Conservation (phyloP, 2,888 invertebrate genomes). For the Ormia ochracea region DNA sequence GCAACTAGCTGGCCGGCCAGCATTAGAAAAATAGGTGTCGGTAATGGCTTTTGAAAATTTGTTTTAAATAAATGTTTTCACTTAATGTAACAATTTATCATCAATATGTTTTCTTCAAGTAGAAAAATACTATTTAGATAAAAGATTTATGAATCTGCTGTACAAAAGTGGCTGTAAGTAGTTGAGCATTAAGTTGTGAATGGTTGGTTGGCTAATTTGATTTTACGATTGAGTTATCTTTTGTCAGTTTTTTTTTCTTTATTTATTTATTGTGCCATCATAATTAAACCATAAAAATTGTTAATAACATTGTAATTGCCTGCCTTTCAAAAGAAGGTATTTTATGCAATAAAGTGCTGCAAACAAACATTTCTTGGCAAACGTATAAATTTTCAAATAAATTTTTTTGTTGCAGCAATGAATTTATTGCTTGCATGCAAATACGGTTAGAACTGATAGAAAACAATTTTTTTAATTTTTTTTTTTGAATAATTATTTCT, state of each 20-base stretch:
- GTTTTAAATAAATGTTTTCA: constrained; percentile 54
- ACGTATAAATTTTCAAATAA: no score
- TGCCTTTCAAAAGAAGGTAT: no score
- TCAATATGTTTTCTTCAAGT: background rate
- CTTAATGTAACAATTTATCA: constrained; percentile 53
- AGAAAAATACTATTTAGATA: constrained; percentile 20
- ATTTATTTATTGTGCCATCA: background rate
- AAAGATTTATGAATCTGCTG: constrained; percentile 16
- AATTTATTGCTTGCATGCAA: no score
- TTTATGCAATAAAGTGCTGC: no score
- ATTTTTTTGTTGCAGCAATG: no score
- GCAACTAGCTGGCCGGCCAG: background rate
- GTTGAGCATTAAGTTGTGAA: constrained; percentile 16
- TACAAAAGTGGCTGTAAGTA: background rate
- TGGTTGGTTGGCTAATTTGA: constrained; percentile 31
- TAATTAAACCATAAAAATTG: background rate
- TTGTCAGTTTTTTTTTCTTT: background rate
- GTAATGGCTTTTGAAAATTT: constrained; percentile 51
- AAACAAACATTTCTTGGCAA: no score
- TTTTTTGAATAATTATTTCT: no score
- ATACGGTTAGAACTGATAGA: no score
- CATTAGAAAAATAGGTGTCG: constrained; percentile 43
- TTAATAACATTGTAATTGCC: no score
- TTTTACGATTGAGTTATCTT: constrained; percentile 16
- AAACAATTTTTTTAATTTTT: no score